A percentile compares a stretch with the other conserved stretches of the same genome.
These are phyloP conservation scores for Cephus cinctus DNA, from an alignment of 1,140 invertebrate genomes.

Conservation along the genomic window DNA sequence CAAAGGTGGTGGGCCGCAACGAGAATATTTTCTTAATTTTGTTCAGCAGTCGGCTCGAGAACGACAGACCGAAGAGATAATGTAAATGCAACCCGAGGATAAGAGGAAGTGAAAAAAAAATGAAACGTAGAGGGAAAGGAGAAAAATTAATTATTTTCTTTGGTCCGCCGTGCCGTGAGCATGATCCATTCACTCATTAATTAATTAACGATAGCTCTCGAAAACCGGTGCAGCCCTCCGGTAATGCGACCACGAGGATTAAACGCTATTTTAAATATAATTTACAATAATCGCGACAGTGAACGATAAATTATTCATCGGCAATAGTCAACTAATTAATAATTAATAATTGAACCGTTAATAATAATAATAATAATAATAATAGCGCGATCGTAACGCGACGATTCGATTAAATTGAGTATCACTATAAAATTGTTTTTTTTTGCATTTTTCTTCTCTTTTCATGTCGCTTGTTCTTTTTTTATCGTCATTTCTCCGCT, in stretches of 20 bases:
- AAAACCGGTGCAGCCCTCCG: constrained; percentile 31
- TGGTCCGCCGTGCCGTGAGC: constrained; percentile 47
- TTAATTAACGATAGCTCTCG: no score
- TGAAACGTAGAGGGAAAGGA: no score
- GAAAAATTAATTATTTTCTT: no score
- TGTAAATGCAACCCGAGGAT: no score
- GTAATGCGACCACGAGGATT: constrained; percentile 27
- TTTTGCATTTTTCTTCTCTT: constrained; percentile 19
- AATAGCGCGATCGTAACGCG: constrained; percentile 22
- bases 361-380: constrained; percentile 30
- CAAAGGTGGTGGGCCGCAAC: no score
- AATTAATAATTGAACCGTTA: constrained; percentile 30
- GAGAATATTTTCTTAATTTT: no score
- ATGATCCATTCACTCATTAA: no score
- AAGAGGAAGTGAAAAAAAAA: no score
- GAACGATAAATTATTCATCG: constrained; percentile 35
- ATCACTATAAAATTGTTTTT: constrained; percentile 26
- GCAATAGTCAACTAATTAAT: constrained; percentile 25
- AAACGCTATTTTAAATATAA: constrained; percentile 39
- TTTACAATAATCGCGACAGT: constrained; percentile 34
- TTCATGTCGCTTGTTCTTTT: background rate
- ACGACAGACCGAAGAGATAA: no score
- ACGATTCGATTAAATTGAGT: constrained; percentile 21
- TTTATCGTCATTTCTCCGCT: constrained; percentile 4
- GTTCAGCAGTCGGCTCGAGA: no score